A percentile compares a stretch with the other conserved stretches of the same genome.
These are phyloP conservation scores for Galeruca laticollis DNA, from an alignment of 2,888 invertebrate genomes.

Conservation along the genomic window DNA sequence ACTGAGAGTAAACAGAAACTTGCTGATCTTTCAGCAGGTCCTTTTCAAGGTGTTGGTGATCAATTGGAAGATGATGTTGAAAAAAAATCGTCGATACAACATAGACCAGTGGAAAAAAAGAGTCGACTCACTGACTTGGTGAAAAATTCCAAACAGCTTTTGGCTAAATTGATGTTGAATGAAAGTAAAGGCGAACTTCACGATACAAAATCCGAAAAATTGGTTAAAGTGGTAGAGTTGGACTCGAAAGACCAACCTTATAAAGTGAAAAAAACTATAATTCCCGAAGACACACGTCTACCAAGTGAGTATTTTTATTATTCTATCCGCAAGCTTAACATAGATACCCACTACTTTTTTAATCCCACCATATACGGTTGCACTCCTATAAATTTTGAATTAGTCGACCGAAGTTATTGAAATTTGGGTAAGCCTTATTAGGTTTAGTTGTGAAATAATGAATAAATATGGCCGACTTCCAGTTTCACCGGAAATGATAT, in stretches of 20 bases:
- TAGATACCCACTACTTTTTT: no score
- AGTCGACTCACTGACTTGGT: constrained; percentile 63
- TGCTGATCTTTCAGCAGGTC: constrained; percentile 6
- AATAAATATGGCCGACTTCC: no score
- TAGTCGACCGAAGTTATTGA: neutral
- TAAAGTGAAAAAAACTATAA: constrained; percentile 31
- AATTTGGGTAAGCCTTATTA: no score
- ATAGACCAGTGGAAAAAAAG: constrained; percentile 66
- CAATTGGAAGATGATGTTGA: constrained; percentile 49
- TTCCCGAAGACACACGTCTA: constrained; percentile 46
- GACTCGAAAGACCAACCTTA: constrained; percentile 43
- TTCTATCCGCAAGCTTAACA: no score
- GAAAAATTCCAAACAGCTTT: constrained; percentile 62
- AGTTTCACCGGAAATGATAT: no score
- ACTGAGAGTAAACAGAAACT: constrained; percentile 36
- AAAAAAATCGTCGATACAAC: constrained; percentile 44
- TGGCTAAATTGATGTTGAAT: constrained; percentile 55
- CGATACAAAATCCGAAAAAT: constrained; percentile 45
- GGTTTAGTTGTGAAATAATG: no score
- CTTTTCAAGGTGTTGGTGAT: constrained; percentile 50
- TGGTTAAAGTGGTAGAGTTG: constrained; percentile 49
- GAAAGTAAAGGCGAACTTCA: constrained; percentile 58
- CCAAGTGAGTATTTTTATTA: constrained; percentile 21
- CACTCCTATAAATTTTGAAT: no score
- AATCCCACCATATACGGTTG: no score